These are phyloP conservation scores for Numenius phaeopus DNA, from an alignment of 2,797 vertebrate genomes.

Conservation along the genomic window DNA sequence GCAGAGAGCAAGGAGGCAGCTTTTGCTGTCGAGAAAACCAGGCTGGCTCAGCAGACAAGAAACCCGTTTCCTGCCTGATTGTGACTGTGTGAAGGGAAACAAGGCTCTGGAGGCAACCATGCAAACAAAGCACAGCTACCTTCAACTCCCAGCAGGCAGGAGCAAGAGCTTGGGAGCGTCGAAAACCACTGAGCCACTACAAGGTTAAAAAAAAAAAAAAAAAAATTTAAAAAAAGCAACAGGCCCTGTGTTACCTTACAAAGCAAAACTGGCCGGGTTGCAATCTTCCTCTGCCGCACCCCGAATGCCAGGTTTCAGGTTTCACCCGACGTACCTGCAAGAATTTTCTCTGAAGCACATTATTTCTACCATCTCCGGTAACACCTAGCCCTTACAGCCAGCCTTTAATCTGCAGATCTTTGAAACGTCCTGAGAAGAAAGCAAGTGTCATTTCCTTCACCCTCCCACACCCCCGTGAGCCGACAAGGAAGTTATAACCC, in stretches of 20 bases:
- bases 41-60: not conserved
- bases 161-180: not conserved
- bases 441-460: constrained; percentile 24
- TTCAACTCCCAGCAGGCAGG: not conserved
- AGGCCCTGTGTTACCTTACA: not conserved
- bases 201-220: not conserved
- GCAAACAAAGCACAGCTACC: not conserved
- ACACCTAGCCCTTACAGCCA: not conserved
- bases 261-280: constrained; percentile 34
- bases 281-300: constrained; percentile 36
- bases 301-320: not conserved
- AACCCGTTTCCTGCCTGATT: constrained; percentile 40
- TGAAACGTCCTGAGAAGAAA: not conserved
- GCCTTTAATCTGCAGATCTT: not conserved
- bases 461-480: not conserved
- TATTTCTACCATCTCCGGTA: not conserved
- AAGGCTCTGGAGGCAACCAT: not conserved
- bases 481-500: not conserved
- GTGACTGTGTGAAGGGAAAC: not conserved
- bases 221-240: not conserved
- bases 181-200: rapidly evolving
- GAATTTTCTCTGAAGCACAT: not conserved
- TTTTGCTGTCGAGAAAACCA: not conserved
- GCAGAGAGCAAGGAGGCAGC: not conserved
- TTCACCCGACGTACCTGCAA: not conserved